phyloP scores from a whole-genome alignment of 1,140 invertebrate species.

The Himalopsyche phryganea region DNA sequence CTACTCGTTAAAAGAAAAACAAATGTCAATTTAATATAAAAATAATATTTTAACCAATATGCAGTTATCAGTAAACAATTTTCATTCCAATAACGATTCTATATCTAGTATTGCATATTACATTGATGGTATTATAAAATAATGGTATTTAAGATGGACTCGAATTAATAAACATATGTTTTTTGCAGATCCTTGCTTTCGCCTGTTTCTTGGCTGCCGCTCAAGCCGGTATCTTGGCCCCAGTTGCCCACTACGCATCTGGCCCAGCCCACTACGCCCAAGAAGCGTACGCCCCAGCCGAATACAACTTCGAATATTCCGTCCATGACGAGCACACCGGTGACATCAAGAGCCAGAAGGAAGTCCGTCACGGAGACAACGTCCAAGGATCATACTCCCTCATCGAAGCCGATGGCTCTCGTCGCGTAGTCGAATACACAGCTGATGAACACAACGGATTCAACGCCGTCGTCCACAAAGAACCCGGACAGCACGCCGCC shows the following conservation, averaged over 20 bases:
- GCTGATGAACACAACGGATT: slow-evolving; percentile 69
- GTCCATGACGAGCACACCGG: slow-evolving; percentile 55
- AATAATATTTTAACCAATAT: too few species aligned
- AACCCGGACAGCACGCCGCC: slow-evolving; percentile 49
- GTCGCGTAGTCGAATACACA: slow-evolving; percentile 69
- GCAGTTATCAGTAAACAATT: too few species aligned
- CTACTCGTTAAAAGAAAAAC: too few species aligned
- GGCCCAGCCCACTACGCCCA: slow-evolving; percentile 31
- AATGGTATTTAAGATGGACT: too few species aligned
- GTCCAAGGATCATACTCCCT: slow-evolving; percentile 59
- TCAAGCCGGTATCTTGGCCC: too few species aligned
- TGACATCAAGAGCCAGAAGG: slow-evolving; percentile 59
- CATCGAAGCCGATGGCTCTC: slow-evolving; percentile 62
- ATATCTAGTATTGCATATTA: too few species aligned
- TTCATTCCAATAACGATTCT: too few species aligned
- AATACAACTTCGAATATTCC: slow-evolving; percentile 54
- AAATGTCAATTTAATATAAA: too few species aligned
- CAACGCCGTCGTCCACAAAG: slow-evolving; percentile 61
- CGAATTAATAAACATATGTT: too few species aligned
- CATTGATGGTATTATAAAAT: too few species aligned
- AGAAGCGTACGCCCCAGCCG: slow-evolving; percentile 39
- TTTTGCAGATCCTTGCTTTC: too few species aligned
- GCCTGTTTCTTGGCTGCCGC: slow-evolving; percentile 15
- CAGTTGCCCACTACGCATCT: too few species aligned
- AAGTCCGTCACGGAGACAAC: slow-evolving; percentile 56